Percentiles rank a stretch among this genome's conserved stretches.
These are phyloP conservation scores for Catostomus latipinnis DNA, from an alignment of 2,797 vertebrate genomes.

Conservation along the genomic window DNA sequence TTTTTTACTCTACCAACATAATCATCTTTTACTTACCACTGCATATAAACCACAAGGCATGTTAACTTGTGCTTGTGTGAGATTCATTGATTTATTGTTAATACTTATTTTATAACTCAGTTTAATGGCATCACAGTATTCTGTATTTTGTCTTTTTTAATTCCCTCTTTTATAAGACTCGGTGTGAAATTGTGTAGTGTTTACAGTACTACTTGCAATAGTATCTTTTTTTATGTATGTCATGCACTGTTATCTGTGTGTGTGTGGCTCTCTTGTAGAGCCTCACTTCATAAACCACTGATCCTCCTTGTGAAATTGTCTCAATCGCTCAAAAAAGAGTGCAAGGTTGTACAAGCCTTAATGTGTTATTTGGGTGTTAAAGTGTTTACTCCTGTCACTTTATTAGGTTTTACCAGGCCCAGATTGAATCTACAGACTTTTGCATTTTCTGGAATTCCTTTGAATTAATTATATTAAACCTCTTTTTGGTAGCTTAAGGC, in stretches of 20 bases:
- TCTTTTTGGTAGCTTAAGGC: neutral
- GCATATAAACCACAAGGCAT: constrained; percentile 59
- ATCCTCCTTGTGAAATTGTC: too few relatives aligned
- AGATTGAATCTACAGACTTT: neutral
- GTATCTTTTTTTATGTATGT: constrained; percentile 44
- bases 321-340: neutral
- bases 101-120: constrained; percentile 40
- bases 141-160: constrained; percentile 37
- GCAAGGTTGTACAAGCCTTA: neutral
- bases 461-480: neutral
- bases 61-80: constrained; percentile 48
- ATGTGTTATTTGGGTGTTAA: neutral
- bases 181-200: constrained; percentile 51
- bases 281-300: constrained; percentile 30
- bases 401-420: neutral
- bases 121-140: constrained; percentile 36
- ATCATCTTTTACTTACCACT: constrained; percentile 45
- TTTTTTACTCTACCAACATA: constrained; percentile 58
- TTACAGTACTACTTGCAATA: constrained; percentile 54
- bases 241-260: constrained; percentile 34
- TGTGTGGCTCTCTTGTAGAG: constrained; percentile 10
- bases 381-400: neutral
- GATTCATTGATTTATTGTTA: constrained; percentile 34
- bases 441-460: neutral
- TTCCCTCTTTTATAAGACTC: constrained; percentile 50